Evolutionary conservation across 2,888 invertebrate species (phyloP), one percentile per base, ranked within the genome.

Genomic region (Heliothis peltigera): DNA sequence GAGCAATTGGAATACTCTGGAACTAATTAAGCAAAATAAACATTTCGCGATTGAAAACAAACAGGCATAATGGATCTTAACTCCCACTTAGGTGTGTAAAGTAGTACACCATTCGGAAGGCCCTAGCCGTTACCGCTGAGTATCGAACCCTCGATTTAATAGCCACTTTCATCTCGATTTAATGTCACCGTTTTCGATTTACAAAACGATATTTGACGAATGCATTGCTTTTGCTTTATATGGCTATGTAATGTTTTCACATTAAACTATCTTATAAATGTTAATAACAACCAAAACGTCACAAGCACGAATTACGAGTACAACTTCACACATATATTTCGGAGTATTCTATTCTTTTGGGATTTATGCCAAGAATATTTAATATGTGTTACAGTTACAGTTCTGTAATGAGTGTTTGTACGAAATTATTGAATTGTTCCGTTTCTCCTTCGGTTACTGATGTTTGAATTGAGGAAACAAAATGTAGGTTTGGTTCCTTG

Each of bases 321-420:
- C 39, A 52, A 72, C 55, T 67, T 67, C 58, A n/a, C n/a, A n/a
- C n/a, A 72, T 61, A 70, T 35, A 55, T 59, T 75, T 70, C 57
- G 32, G 75, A 64, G 49, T 72, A 66, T 72, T 67, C 54, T 67
- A 49, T 77, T 72, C 49, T 71, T 69, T 58, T 77, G 55, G 75
- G 77, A 72, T 72, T 67, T 72, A 56, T 75, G 77, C 75, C 75
- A 76, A 77, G 48, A 67, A 48, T 49, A 64, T 75, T 52, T 32
- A 65, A 62, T 60, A 63, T 44, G 42, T 55, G 44, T 49, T 44
- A 44, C 47, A 56, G 44, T 49, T 44, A 44, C 47, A 56, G 58
- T 58, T 62, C 39, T 70, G 64, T 75, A 64, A 60, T 43, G 44
- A 28, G 32, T 47, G 51, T 59, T 56, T 60, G 52, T 39, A 19